Evolutionary conservation across 2,797 vertebrate species (phyloP).

Genomic region (Aeoliscus strigatus): DNA sequence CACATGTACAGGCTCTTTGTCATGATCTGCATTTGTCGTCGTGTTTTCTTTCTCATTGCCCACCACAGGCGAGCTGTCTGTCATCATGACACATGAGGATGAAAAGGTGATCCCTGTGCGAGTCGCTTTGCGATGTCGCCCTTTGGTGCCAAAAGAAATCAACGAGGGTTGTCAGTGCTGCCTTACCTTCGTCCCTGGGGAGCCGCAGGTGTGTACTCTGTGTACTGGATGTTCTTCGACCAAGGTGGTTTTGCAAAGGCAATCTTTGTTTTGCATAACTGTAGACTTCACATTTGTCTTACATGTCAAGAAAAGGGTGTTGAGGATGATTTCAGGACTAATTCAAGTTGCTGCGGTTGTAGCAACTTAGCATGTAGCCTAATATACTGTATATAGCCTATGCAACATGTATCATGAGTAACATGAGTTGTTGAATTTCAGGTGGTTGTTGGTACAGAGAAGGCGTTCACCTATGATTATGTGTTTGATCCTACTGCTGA

Average conservation of each 20-base stretch:
- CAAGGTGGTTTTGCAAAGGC: too few relatives aligned
- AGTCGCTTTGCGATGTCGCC: constrained; percentile 89
- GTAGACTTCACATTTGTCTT: too few relatives aligned
- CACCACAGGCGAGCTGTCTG: not conserved
- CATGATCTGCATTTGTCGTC: too few relatives aligned
- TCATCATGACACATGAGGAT: constrained; percentile 78
- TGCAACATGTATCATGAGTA: too few relatives aligned
- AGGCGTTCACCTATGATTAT: constrained; percentile 91
- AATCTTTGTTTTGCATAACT: too few relatives aligned
- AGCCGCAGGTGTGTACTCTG: constrained; percentile 80
- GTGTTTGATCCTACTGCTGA: constrained; percentile 88
- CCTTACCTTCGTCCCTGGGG: constrained; percentile 84
- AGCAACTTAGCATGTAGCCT: too few relatives aligned
- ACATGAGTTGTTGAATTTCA: constrained; percentile 42
- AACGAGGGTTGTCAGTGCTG: constrained; percentile 88
- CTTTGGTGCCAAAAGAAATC: constrained; percentile 86
- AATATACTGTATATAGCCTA: too few relatives aligned
- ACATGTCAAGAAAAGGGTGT: too few relatives aligned
- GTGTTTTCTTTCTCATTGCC: not conserved
- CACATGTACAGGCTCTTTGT: too few relatives aligned
- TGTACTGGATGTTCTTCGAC: too few relatives aligned
- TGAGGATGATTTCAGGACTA: too few relatives aligned
- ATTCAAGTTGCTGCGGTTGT: too few relatives aligned
- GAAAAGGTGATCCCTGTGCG: constrained; percentile 85
- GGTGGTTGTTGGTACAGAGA: constrained; percentile 89